Evolutionary conservation across 2,888 invertebrate species (phyloP), one percentile per base, ranked within the genome.

Genomic region (Agonopterix arenella): DNA sequence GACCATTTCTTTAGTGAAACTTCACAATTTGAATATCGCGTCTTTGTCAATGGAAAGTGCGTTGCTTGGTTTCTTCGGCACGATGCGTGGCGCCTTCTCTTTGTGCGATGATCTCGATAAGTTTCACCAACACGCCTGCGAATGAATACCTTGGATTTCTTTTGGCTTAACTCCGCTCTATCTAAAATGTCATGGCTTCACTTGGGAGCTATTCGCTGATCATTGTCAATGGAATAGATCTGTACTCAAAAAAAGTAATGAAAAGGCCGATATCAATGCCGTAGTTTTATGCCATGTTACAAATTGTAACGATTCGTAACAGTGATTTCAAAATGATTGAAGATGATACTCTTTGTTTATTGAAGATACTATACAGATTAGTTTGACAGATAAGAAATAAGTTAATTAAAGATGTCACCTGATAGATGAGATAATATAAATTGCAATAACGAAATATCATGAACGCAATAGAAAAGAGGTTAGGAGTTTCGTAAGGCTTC

Each of bases 81-180:
- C 68, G 63, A 60, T 71, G 72, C 72, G 68, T 67, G 63, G 68
- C 28, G 28, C 69, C 71, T 69, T 73, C 68, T 74, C 76, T 76
- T 76, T 79, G 73, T 73, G 70, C 68, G 72, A 70, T 74, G 73
- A 73, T 79, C 78, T 75, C 75, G 66, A 75, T 73, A 11, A 76
- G 76, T 80, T 80, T 79, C 79, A 76, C 76, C 68, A 13, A 63
- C 63, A 66, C 64, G 60, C 58, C 67, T 74, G 28, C 28, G 28
- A 28, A 65, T 60, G 54, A 62, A 62, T 62, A 60, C 55, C 61
- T 64, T 62, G 53, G 56, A 59, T 61, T 60, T 61, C 57, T 62
- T 65, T 61, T 59, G 48, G 50, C 54, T 59, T 44, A 52, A 46
- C 50, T 49, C 50, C 55, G 52, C 48, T 56, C 56, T 55, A 51